Conservation (phyloP, 2,797 vertebrate genomes). For the Dryobates pubescens region DNA sequence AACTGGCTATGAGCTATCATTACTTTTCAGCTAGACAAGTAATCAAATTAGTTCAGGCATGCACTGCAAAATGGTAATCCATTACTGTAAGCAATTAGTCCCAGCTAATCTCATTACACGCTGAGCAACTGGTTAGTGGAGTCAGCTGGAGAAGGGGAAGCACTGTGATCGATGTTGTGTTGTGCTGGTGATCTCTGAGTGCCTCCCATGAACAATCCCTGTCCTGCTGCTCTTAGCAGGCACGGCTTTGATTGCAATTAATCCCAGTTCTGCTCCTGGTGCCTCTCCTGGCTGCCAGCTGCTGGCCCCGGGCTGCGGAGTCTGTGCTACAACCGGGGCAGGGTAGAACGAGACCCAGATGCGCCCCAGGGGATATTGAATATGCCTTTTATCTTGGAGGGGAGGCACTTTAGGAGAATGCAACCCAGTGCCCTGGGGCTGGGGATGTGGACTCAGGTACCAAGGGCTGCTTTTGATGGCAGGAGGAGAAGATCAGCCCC, state of each 20-base stretch:
- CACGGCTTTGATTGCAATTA: constrained; percentile 3
- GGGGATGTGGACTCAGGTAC: neutral
- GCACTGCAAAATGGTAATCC: constrained; percentile 14
- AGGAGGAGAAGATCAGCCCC: neutral
- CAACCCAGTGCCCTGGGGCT: neutral
- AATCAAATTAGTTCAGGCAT: constrained; percentile 63
- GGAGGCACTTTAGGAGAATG: neutral
- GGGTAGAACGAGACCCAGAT: neutral
- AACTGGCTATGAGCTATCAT: constrained; percentile 46
- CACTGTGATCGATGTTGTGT: neutral
- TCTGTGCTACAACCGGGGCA: neutral
- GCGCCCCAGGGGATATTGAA: neutral
- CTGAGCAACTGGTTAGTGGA: constrained; percentile 46
- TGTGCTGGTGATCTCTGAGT: neutral
- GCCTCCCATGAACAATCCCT: neutral
- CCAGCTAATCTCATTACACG: constrained; percentile 36
- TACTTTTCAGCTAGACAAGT: constrained; percentile 51
- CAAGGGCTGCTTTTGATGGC: constrained; percentile 9
- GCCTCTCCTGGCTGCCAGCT: neutral
- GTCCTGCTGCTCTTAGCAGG: neutral
- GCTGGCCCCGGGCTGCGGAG: neutral
- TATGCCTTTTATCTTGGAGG: constrained; percentile 14
- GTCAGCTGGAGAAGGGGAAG: neutral
- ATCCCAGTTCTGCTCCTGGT: neutral
- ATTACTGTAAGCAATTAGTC: constrained; percentile 47